phyloP scores from a whole-genome alignment of 2,888 invertebrate genomes.

The Thumatha senex region DNA sequence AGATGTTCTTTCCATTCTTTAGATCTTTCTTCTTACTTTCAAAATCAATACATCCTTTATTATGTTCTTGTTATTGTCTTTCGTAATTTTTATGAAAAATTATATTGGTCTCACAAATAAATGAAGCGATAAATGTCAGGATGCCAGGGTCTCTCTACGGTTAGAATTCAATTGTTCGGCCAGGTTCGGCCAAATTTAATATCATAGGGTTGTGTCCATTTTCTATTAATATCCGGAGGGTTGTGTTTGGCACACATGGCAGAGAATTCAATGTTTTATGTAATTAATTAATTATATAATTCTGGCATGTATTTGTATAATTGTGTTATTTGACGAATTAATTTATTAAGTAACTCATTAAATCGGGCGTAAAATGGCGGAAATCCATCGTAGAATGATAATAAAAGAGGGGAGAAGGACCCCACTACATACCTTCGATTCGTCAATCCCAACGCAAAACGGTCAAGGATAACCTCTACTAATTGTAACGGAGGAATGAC shows the following conservation, averaged over 20 bases:
- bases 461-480: too few relatives aligned
- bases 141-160: constrained; percentile 6
- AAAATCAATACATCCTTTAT: constrained; percentile 6
- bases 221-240: constrained; percentile 32
- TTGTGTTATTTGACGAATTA: constrained; percentile 4
- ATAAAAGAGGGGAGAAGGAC: too few relatives aligned
- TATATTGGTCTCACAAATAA: constrained; percentile 16
- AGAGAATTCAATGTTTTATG: constrained; percentile 30
- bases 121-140: constrained; percentile 21
- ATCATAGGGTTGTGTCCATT: constrained; percentile 13
- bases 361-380: too few relatives aligned
- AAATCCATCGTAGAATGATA: too few relatives aligned
- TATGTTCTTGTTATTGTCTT: constrained; percentile 2
- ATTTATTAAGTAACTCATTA: too few relatives aligned
- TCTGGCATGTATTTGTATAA: constrained; percentile 14
- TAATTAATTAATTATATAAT: constrained; percentile 26
- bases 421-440: too few relatives aligned
- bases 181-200: constrained; percentile 27
- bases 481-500: too few relatives aligned
- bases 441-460: too few relatives aligned
- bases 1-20: too few relatives aligned
- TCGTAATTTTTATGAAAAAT: constrained; percentile 6
- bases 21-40: neutral
- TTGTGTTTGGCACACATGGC: constrained; percentile 11
- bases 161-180: constrained; percentile 21